Percentiles rank a stretch among this genome's conserved stretches.
Conservation (phyloP, 2,888 invertebrate genomes). For the Epiperipatus broadwayi region DNA sequence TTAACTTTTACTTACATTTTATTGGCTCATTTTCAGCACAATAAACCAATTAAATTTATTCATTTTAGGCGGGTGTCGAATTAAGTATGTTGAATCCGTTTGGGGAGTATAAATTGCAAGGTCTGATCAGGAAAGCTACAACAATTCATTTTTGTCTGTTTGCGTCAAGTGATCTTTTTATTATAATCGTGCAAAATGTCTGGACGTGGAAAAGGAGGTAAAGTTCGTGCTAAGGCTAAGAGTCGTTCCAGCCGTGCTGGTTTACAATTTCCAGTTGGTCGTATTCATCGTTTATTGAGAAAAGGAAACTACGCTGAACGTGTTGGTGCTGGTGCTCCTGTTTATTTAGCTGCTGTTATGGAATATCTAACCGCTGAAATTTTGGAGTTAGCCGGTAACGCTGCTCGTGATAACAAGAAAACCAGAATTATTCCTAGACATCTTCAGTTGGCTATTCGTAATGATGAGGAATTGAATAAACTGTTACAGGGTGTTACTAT, state of each 20-base stretch:
- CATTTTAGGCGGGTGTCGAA: too few relatives aligned
- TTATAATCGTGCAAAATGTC: too few relatives aligned
- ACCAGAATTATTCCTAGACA: conserved; percentile 28
- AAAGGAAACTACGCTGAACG: conserved; percentile 11
- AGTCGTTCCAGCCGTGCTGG: conserved; percentile 25
- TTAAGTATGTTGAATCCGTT: too few relatives aligned
- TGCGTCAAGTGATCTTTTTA: too few relatives aligned
- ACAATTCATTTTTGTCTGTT: too few relatives aligned
- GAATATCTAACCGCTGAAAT: conserved; percentile 31
- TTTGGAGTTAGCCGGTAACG: conserved; percentile 28
- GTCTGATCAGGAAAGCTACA: too few relatives aligned
- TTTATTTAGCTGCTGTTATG: conserved; percentile 29
- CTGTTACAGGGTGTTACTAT: conserved; percentile 31
- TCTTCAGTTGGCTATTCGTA: conserved; percentile 28
- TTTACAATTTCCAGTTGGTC: conserved; percentile 10
- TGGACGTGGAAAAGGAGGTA: conserved; percentile 27
- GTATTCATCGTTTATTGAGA: conserved; percentile 11
- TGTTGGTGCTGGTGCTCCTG: conserved; percentile 19
- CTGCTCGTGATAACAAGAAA: conserved; percentile 29
- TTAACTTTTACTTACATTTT: too few relatives aligned
- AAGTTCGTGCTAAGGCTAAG: conserved; percentile 31
- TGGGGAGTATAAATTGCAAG: too few relatives aligned
- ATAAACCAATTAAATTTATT: too few relatives aligned
- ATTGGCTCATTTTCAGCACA: too few relatives aligned
- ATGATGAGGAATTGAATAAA: conserved; percentile 30